A percentile compares a stretch with the other conserved stretches of the same genome.
Evolutionary conservation across 2,888 invertebrate genomes (phyloP).

Genomic region (Dicyrtoma fusca): DNA sequence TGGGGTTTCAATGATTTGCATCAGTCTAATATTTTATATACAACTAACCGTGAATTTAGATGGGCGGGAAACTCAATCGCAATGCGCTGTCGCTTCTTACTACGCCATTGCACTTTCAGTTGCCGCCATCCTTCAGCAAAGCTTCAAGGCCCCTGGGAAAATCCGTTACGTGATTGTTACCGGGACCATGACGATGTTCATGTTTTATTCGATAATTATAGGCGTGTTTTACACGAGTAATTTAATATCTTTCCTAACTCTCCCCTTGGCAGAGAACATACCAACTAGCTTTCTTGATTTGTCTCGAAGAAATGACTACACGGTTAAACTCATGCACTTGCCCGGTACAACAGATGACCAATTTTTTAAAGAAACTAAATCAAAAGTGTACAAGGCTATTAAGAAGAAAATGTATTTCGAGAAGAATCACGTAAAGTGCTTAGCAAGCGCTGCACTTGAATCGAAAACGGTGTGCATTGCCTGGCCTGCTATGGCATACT

Average conservation of each 20-base stretch:
- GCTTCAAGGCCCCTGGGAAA: neutral
- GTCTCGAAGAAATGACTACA: neutral
- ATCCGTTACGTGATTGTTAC: neutral
- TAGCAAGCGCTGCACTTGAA: neutral
- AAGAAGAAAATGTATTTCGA: neutral
- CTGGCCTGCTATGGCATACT: neutral
- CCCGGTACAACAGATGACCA: neutral
- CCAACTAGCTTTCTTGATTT: conserved; percentile 6
- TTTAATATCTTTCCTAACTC: conserved; percentile 28
- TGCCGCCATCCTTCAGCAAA: neutral
- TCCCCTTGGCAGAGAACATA: neutral
- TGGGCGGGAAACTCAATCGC: neutral
- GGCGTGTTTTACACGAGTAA: conserved; percentile 24
- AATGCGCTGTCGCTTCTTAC: neutral
- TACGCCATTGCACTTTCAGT: neutral
- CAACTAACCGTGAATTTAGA: neutral
- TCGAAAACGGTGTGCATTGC: neutral
- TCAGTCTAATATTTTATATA: neutral
- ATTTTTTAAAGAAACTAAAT: neutral
- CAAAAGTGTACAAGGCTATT: neutral
- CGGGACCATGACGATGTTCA: conserved; percentile 9
- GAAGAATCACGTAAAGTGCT: neutral
- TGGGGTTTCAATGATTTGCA: neutral
- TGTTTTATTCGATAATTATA: conserved; percentile 14
- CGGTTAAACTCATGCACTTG: neutral